phyloP scores from a whole-genome alignment of 2,113 vertebrate species.

The Rhinopithecus roxellana region DNA sequence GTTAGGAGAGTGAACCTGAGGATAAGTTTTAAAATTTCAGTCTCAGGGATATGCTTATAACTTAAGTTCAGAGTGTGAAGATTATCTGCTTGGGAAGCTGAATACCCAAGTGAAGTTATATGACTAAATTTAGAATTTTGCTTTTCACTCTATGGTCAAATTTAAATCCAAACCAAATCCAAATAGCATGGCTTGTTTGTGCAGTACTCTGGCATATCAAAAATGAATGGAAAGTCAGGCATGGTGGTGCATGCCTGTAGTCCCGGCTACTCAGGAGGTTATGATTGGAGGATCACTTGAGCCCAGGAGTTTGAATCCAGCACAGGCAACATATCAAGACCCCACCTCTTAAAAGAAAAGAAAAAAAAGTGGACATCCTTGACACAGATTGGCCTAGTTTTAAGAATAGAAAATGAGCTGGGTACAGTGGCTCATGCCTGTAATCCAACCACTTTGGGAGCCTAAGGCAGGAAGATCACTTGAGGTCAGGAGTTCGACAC shows the following conservation, averaged over 20 bases:
- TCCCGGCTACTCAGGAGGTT: neutral
- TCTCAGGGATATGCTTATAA: neutral
- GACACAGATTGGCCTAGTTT: neutral
- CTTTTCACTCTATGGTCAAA: neutral
- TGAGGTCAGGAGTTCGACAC: too few relatives aligned
- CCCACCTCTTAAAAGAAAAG: too few relatives aligned
- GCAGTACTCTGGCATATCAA: neutral
- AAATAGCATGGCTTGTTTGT: neutral
- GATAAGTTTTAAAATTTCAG: conserved; percentile 18
- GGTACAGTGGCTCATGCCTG: too few relatives aligned
- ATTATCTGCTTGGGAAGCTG: neutral
- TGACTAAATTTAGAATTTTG: neutral
- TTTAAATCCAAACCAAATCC: neutral
- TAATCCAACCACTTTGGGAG: too few relatives aligned
- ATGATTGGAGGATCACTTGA: neutral
- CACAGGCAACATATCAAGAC: neutral
- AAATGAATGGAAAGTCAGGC: neutral
- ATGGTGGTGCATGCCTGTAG: neutral
- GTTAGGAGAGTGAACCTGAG: neutral
- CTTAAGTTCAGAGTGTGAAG: neutral
- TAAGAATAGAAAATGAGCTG: too few relatives aligned
- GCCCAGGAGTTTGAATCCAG: neutral
- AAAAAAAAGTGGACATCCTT: neutral
- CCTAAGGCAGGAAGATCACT: too few relatives aligned
- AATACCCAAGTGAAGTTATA: neutral